Percentiles rank a stretch among this genome's conserved stretches.
Evolutionary conservation across 2,888 invertebrate species (phyloP).

Genomic region (Odontothrips loti): DNA sequence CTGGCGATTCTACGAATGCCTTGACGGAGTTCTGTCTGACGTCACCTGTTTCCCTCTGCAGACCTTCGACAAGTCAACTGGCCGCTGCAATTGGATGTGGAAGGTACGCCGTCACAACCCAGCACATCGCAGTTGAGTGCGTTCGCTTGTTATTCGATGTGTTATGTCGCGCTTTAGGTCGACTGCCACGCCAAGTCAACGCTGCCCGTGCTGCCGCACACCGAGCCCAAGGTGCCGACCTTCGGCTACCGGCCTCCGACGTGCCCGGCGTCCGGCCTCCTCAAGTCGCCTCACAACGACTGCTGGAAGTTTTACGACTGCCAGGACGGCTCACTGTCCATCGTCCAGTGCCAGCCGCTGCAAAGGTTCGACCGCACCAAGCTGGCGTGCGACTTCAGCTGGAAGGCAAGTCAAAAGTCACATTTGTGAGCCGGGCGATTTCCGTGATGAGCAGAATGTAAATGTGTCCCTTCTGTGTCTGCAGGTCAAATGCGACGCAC

Average conservation of each 20-base stretch:
- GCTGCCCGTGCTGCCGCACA: not conserved
- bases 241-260: not conserved
- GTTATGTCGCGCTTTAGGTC: not conserved
- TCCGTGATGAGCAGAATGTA: too few species aligned
- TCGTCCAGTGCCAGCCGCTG: not conserved
- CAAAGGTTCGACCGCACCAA: not conserved
- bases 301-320: conserved; percentile 14
- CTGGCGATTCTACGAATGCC: conserved; percentile 8
- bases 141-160: not conserved
- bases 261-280: not conserved
- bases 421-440: not conserved
- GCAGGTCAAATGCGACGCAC: not conserved
- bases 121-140: not conserved
- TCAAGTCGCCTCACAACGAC: not conserved
- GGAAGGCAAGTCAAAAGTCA: not conserved
- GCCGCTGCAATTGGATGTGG: not conserved
- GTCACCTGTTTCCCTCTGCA: not conserved
- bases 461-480: too few species aligned
- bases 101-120: not conserved
- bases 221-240: not conserved
- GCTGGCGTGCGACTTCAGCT: not conserved
- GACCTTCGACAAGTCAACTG: not conserved
- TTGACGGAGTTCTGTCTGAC: not conserved
- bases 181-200: not conserved
- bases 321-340: not conserved